phyloP scores from a whole-genome alignment of 2,888 invertebrate species.

The Mechanitis messenoides region DNA sequence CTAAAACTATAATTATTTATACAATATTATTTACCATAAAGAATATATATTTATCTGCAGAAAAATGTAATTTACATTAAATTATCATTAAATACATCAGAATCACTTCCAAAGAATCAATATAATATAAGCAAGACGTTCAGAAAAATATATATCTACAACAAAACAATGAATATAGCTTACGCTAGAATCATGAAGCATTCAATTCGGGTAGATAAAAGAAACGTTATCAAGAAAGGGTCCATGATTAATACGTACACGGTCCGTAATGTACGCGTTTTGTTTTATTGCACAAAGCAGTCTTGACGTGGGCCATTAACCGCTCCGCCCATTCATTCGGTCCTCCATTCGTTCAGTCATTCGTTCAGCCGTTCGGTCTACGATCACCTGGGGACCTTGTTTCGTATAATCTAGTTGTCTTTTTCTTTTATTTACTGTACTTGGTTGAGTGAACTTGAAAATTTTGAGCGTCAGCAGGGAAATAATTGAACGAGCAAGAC shows the following conservation, averaged over 20 bases:
- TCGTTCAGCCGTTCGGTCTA: slow-evolving; percentile 40
- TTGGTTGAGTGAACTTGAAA: slow-evolving; percentile 15
- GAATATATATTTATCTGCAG: no score
- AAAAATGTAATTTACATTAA: no score
- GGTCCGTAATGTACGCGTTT: slow-evolving; percentile 54
- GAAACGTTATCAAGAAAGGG: slow-evolving; percentile 35
- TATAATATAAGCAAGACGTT: no score
- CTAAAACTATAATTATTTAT: no score
- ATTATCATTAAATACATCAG: no score
- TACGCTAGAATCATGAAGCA: slow-evolving; percentile 16
- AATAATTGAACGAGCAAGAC: slow-evolving; percentile 12
- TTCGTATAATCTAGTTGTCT: slow-evolving; percentile 53
- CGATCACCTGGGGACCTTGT: slow-evolving; percentile 64
- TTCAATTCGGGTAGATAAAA: slow-evolving; percentile 24
- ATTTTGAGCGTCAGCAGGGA: slow-evolving; percentile 4
- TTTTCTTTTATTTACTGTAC: slow-evolving; percentile 36
- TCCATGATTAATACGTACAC: slow-evolving; percentile 47
- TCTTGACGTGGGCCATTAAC: slow-evolving; percentile 63
- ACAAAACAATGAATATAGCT: background rate
- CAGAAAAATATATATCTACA: no score
- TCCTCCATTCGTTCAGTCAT: slow-evolving; percentile 50
- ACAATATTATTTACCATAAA: no score
- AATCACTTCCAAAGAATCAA: no score
- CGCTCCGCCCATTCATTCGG: slow-evolving; percentile 52
- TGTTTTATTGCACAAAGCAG: slow-evolving; percentile 61